Evolutionary conservation across 1,140 invertebrate species (phyloP), one percentile per base, ranked within the genome.

Genomic region (Periplaneta americana): DNA sequence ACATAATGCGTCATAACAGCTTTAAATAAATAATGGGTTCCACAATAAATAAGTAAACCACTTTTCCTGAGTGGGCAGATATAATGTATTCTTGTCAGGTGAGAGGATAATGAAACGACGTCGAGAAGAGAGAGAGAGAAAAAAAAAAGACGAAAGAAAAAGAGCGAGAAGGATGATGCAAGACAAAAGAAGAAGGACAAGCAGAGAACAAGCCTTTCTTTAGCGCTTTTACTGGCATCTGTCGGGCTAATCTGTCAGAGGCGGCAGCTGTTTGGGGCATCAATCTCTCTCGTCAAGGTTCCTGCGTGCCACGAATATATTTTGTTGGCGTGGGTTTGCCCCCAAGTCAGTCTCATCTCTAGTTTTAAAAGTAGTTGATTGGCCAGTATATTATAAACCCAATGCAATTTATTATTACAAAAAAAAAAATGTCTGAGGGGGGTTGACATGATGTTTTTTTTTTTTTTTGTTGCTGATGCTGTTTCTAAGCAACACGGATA

Each of bases 11-110:
- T 77, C 33, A 77, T 34, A 77, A 66, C 75, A 34, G 33, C 33
- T 34, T 36, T 77, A 77, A 80, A 80, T 80, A 80, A 74, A 80
- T 80, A 80, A 80, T 57, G 13, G 39, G 79, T 22, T 36, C 31
- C 10, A 74, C 34, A 77, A 78, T 81, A 81, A 81, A 81, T 81
- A 81, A 81, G 35, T 39, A 75, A 75, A 75, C 57, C 80, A 81
- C 80, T 81, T 77, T 39, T 57, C 74, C 13, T 33, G 80, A 77
- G 74, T 81, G 80, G 75, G 80, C 74, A 39, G 80, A 32, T 34
- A 76, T 78, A 81, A 81, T 81, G 80, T 81, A 81, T 81, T 81
- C 80, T 35, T 37, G 80, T 81, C 80, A 81, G 80, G 80, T 81
- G 80, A 36, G 35, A 78, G 35, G 75, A 81, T 75, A 81, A 81